Conservation (phyloP, 1,140 invertebrate genomes). For the Geopemphigus sp. region DNA sequence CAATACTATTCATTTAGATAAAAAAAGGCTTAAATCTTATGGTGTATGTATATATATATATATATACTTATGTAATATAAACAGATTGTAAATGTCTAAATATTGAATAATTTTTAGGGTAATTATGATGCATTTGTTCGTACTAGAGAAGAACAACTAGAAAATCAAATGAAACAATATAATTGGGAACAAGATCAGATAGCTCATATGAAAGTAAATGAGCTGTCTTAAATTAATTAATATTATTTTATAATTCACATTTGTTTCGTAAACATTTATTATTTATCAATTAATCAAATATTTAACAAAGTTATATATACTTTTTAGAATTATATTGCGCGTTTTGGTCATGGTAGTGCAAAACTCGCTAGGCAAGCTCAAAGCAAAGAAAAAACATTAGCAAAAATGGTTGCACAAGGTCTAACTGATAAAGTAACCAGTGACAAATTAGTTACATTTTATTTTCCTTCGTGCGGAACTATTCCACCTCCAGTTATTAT, state of each 20-base stretch:
- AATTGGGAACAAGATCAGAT: slow-evolving; percentile 99
- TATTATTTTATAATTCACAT: neutral
- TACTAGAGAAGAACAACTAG: slow-evolving; percentile 88
- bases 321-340: slow-evolving; percentile 91
- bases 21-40: slow-evolving; percentile 92
- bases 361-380: slow-evolving; percentile 98
- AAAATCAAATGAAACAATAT: slow-evolving; percentile 99
- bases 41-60: slow-evolving; percentile 68
- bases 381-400: slow-evolving; percentile 98
- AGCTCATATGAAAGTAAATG: slow-evolving; percentile 89
- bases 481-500: slow-evolving; percentile 99
- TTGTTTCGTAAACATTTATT: neutral
- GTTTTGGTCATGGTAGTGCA: slow-evolving; percentile 98
- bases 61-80: slow-evolving; percentile 57
- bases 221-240: neutral
- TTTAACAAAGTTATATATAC: neutral
- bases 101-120: slow-evolving; percentile 58
- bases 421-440: slow-evolving; percentile 89
- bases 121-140: slow-evolving; percentile 95
- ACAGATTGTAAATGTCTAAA: neutral
- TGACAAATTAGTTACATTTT: slow-evolving; percentile 91
- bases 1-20: slow-evolving; percentile 95
- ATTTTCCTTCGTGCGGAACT: slow-evolving; percentile 93
- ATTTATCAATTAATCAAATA: neutral
- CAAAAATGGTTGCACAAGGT: slow-evolving; percentile 98